Percentiles rank a stretch among this genome's conserved stretches.
phyloP scores from a whole-genome alignment of 2,113 vertebrate species.

The Riparia riparia region DNA sequence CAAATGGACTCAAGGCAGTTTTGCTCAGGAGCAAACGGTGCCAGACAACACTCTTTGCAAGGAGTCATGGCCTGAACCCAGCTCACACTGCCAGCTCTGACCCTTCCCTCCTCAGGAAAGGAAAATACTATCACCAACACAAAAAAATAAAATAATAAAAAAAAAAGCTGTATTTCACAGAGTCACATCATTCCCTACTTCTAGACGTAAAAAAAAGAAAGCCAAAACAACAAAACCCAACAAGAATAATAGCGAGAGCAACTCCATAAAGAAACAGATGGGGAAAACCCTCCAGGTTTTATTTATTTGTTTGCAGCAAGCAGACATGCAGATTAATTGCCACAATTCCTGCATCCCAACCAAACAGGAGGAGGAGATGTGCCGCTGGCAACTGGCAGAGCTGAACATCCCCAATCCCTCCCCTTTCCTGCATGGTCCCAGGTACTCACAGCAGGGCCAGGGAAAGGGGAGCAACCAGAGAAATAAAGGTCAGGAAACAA shows the following conservation, averaged over 20 bases:
- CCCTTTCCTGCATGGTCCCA: background rate
- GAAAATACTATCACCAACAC: background rate
- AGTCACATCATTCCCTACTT: background rate
- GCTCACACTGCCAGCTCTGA: background rate
- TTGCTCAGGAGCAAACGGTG: rapidly evolving
- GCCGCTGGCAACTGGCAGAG: background rate
- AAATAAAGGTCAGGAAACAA: constrained; percentile 29
- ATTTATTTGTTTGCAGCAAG: constrained; percentile 48
- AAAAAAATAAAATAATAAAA: background rate
- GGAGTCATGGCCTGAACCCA: background rate
- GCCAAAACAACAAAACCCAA: background rate
- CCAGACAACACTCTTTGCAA: background rate
- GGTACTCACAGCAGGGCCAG: background rate
- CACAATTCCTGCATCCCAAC: background rate
- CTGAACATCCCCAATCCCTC: background rate
- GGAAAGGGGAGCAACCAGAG: background rate
- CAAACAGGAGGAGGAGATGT: background rate
- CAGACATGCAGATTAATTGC: constrained; percentile 27
- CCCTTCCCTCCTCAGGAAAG: background rate
- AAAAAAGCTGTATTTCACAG: background rate
- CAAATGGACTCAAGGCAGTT: background rate
- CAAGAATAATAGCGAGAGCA: constrained; percentile 5
- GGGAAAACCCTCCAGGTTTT: constrained; percentile 38
- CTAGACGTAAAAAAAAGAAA: background rate
- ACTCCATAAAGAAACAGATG: constrained; percentile 58